phyloP scores from a whole-genome alignment of 2,888 invertebrate species.

The Entomobrya proxima region DNA sequence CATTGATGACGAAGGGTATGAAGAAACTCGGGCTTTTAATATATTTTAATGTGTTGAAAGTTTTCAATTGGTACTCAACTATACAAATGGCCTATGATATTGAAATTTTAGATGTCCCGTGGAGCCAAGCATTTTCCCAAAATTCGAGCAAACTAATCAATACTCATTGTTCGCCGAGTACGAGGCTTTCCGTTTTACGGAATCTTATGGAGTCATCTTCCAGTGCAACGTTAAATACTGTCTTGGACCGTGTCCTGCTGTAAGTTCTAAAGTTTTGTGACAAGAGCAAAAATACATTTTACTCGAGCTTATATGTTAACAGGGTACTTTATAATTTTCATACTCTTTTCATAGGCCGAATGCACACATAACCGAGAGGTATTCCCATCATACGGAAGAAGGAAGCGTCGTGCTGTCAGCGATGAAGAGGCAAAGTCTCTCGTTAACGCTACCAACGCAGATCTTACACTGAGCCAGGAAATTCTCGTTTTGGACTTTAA shows the following conservation, averaged over 20 bases:
- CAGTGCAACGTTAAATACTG: conserved; percentile 98
- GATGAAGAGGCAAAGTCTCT: conserved; percentile 80
- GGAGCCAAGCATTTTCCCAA: conserved; percentile 95
- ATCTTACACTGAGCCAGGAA: conserved; percentile 96
- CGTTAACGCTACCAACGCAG: conserved; percentile 82
- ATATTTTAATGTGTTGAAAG: not conserved
- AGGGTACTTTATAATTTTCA: not conserved
- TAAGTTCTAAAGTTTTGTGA: conserved; percentile 79
- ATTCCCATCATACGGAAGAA: conserved; percentile 93
- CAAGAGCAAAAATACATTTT: conserved; percentile 30
- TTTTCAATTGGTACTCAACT: not conserved
- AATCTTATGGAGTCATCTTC: conserved; percentile 97
- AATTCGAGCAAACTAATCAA: conserved; percentile 92
- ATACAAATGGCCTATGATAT: not conserved
- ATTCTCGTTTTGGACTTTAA: conserved; percentile 95
- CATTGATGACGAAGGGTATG: conserved; percentile 93
- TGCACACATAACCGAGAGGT: conserved; percentile 95
- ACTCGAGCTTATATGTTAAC: not conserved
- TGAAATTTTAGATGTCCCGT: conserved; percentile 85
- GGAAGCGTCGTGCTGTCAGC: conserved; percentile 83
- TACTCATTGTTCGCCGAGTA: conserved; percentile 90
- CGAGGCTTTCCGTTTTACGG: conserved; percentile 96
- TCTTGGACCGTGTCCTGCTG: conserved; percentile 94
- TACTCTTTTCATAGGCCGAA: conserved; percentile 82
- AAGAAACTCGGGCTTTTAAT: conserved; percentile 22